Conservation (phyloP, 2,113 vertebrate genomes). For the Ciconia maguari region DNA sequence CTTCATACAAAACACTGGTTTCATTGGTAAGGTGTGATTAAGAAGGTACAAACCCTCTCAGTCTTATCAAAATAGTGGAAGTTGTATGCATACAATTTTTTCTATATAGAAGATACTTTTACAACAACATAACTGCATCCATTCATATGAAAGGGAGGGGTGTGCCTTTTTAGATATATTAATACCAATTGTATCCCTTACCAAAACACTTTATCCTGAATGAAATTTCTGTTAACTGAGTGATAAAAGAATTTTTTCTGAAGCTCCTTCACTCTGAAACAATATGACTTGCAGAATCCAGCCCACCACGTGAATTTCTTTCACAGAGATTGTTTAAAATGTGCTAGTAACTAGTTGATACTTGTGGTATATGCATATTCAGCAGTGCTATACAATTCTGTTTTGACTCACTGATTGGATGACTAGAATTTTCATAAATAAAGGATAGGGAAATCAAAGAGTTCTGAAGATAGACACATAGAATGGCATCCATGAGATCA, state of each 20-base stretch:
- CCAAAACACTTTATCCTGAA: background rate
- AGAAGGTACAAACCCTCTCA: background rate
- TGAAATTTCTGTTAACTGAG: background rate
- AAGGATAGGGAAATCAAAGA: slow-evolving; percentile 30
- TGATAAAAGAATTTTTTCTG: background rate
- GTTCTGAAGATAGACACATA: slow-evolving; percentile 21
- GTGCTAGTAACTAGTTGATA: background rate
- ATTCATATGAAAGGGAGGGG: background rate
- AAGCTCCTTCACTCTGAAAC: background rate
- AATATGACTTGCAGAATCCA: background rate
- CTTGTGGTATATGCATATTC: slow-evolving; percentile 1
- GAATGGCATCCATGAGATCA: slow-evolving; percentile 32
- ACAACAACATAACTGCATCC: background rate
- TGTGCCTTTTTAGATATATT: background rate
- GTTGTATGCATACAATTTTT: background rate
- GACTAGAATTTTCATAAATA: slow-evolving; percentile 34
- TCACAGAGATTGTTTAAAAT: background rate
- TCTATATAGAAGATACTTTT: background rate
- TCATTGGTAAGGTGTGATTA: background rate
- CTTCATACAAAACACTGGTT: background rate
- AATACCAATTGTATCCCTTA: background rate
- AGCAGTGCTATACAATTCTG: slow-evolving; percentile 6
- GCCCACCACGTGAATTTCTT: background rate
- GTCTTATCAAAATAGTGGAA: background rate
- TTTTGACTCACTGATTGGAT: slow-evolving; percentile 31